phyloP scores from a whole-genome alignment of 2,888 invertebrate genomes.

The Tupiocoris notatus region DNA sequence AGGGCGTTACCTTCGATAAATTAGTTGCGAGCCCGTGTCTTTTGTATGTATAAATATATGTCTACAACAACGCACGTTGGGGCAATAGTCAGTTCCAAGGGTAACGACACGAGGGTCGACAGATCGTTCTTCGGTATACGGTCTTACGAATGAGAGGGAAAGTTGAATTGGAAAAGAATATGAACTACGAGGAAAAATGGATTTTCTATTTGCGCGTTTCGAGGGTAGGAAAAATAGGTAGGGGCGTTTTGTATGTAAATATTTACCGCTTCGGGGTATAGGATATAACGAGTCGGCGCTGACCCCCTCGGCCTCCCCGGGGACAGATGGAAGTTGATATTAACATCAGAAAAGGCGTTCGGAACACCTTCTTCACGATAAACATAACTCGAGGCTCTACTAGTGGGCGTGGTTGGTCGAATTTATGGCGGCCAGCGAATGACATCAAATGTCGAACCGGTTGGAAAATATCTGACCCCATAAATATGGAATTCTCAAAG shows the following conservation, averaged over 20 bases:
- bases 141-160: background rate
- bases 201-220: background rate
- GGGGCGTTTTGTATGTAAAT: background rate
- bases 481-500: background rate
- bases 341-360: constrained; percentile 28
- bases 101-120: background rate
- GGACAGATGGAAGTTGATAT: constrained; percentile 25
- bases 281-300: background rate
- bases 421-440: background rate
- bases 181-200: background rate
- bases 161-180: background rate
- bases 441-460: background rate
- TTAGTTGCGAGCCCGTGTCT: background rate
- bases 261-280: background rate
- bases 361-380: background rate
- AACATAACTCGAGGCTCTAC: background rate
- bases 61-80: background rate
- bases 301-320: background rate
- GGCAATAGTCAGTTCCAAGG: background rate
- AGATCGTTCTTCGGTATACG: background rate
- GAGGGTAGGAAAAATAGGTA: background rate
- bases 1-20: background rate
- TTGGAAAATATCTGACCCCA: background rate
- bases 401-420: background rate
- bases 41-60: background rate